Evolutionary conservation across 2,888 invertebrate genomes (phyloP), one percentile per base, ranked within the genome.

Genomic region (Muscina levida): DNA sequence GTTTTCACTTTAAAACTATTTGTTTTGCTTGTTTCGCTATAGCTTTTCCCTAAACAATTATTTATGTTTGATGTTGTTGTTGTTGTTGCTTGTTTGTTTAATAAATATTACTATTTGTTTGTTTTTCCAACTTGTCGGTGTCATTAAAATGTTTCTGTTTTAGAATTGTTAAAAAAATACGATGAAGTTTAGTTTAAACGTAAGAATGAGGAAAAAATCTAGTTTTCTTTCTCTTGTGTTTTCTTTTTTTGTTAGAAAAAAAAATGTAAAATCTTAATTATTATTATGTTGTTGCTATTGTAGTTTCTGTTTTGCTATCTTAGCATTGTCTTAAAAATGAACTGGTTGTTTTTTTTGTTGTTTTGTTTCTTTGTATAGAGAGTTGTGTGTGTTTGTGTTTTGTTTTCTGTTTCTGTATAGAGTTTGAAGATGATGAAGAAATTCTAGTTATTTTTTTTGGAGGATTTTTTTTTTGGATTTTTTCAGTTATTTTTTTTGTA

Each of bases 261-360:
- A 73, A 31, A 5, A 31, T 31, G 65, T 62, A 53, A 74, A 62
- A 81, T 73, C 26, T 59, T 77, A 67, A 59, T 57, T 71, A 71
- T 80, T 70, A 73, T 70, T 13, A 31, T 68, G 13, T 46, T 70
- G 57, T 71, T 44, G 46, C 70, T 57, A 57, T 79, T 72, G 48
- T 67, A 72, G 31, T 59, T 19, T 56, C 46, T 57, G 8, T 68
- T 53, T 76, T 81, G 77, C 77, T 72, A 72, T 81, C 65, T 57
- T 57, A 81, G 77, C 77, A 74, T 81, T 81, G 81, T 77, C 81
- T 81, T 81, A 74, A 67, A 72, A 74, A 74, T 81, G 75, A 51
- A 51, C 26, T 82, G 72, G 44, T 75, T 74, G 71, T 57, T 76
- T 46, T 77, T 79, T 76, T 62, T 19, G 59, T 59, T 59, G 71